phyloP scores from a whole-genome alignment of 2,888 invertebrate species.

The Noctua janthina region DNA sequence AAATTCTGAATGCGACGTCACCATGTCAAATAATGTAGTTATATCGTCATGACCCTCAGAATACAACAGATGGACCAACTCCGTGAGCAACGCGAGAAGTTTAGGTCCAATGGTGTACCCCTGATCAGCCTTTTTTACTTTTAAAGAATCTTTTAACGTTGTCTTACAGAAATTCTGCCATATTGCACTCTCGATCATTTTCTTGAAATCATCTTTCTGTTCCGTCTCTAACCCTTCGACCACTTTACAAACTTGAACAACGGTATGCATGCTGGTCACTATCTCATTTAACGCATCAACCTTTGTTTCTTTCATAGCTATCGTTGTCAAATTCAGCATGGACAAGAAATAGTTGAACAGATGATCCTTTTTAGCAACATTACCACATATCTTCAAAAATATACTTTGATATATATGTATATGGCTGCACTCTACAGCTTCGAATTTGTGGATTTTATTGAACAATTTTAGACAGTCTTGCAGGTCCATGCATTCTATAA shows the following conservation, averaged over 20 bases:
- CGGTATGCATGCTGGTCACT: conserved; percentile 76
- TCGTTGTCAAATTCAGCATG: conserved; percentile 88
- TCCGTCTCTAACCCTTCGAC: conserved; percentile 72
- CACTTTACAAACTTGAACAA: conserved; percentile 78
- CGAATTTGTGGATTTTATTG: conserved; percentile 91
- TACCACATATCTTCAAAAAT: conserved; percentile 87
- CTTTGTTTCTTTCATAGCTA: conserved; percentile 86
- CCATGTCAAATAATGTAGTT: conserved; percentile 93
- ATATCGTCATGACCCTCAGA: conserved; percentile 85
- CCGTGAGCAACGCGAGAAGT: conserved; percentile 89
- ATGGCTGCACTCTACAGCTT: conserved; percentile 91
- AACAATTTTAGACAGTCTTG: conserved; percentile 90
- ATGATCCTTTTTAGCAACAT: conserved; percentile 79
- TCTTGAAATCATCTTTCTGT: conserved; percentile 79
- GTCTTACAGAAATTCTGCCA: conserved; percentile 92
- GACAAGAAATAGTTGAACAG: conserved; percentile 89
- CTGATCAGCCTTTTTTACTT: conserved; percentile 81
- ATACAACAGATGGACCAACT: conserved; percentile 90
- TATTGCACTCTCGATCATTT: conserved; percentile 84
- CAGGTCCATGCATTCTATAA: conserved; percentile 90
- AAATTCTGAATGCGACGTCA: conserved; percentile 94
- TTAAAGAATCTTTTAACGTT: conserved; percentile 92
- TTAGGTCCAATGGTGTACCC: conserved; percentile 82
- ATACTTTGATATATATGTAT: conserved; percentile 89
- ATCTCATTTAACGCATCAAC: conserved; percentile 73